Conservation (phyloP, 2,888 invertebrate species). For the Napeogenes inachia region DNA sequence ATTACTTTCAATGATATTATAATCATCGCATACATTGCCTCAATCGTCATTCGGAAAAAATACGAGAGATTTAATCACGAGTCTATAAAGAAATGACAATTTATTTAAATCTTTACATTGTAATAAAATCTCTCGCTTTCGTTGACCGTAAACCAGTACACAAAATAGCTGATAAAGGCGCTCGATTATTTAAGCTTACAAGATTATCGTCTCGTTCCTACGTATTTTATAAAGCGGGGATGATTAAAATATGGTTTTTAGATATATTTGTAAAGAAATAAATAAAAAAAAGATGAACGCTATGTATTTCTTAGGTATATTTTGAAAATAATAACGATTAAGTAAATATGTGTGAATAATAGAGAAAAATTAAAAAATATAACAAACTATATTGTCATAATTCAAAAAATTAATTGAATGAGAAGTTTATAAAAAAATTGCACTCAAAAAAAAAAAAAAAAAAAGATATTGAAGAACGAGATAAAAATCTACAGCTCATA, state of each 20-base stretch:
- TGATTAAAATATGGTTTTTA: conserved; percentile 8
- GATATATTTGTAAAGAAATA: conserved; percentile 15
- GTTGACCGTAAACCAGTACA: conserved; percentile 35
- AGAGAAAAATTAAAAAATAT: too few relatives aligned
- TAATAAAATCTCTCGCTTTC: background rate
- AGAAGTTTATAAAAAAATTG: too few relatives aligned
- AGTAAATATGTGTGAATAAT: too few relatives aligned
- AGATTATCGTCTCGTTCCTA: conserved; percentile 47
- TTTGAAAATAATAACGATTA: too few relatives aligned
- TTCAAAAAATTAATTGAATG: too few relatives aligned
- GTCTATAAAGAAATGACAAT: background rate
- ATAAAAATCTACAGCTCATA: conserved; percentile 42
- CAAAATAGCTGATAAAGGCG: conserved; percentile 34
- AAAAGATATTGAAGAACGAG: conserved; percentile 41
- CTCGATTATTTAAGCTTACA: conserved; percentile 34
- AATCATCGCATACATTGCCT: too few relatives aligned
- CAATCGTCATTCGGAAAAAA: too few relatives aligned
- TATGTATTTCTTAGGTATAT: too few relatives aligned
- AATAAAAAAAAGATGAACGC: background rate
- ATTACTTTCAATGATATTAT: too few relatives aligned
- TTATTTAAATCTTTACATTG: conserved; percentile 1
- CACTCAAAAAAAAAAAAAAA: background rate
- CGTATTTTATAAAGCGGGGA: background rate
- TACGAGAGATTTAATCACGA: too few relatives aligned
- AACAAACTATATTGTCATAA: too few relatives aligned